phyloP scores from a whole-genome alignment of 2,888 invertebrate genomes.

The Epirrhoe tristata region DNA sequence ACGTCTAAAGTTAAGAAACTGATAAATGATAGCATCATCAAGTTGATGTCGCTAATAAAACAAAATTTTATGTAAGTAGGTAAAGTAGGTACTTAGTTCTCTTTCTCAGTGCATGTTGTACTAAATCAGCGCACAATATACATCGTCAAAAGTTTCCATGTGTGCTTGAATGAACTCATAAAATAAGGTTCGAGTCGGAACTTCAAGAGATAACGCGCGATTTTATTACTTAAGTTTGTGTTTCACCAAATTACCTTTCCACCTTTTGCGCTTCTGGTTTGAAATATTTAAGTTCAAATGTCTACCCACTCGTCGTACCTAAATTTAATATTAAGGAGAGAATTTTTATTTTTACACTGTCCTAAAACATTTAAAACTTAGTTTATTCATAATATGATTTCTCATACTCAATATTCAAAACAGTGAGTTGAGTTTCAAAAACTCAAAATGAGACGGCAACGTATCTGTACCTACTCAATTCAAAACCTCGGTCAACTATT shows the following conservation, averaged over 20 bases:
- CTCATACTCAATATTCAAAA: too few species aligned
- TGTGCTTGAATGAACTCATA: conserved; percentile 24
- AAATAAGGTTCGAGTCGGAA: conserved; percentile 30
- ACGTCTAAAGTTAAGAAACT: too few species aligned
- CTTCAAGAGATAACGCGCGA: conserved; percentile 29
- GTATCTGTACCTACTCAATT: too few species aligned
- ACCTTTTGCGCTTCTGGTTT: conserved; percentile 4
- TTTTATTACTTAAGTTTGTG: conserved; percentile 36
- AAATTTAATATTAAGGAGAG: background rate
- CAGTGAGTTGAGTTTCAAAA: too few species aligned
- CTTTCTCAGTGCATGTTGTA: conserved; percentile 13
- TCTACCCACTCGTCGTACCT: background rate
- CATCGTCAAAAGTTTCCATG: conserved; percentile 25
- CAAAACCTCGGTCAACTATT: too few species aligned
- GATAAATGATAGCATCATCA: background rate
- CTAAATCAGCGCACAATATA: conserved; percentile 24
- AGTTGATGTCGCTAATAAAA: too few species aligned
- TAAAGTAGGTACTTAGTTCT: background rate
- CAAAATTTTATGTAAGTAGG: background rate
- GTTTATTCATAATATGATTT: too few species aligned
- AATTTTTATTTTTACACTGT: background rate
- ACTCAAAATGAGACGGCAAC: too few species aligned
- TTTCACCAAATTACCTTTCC: conserved; percentile 26
- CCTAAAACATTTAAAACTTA: too few species aligned
- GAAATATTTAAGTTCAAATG: conserved; percentile 5